Conservation (phyloP, 92 coral and sea anemone genomes). For the Phenganax subtilis region DNA sequence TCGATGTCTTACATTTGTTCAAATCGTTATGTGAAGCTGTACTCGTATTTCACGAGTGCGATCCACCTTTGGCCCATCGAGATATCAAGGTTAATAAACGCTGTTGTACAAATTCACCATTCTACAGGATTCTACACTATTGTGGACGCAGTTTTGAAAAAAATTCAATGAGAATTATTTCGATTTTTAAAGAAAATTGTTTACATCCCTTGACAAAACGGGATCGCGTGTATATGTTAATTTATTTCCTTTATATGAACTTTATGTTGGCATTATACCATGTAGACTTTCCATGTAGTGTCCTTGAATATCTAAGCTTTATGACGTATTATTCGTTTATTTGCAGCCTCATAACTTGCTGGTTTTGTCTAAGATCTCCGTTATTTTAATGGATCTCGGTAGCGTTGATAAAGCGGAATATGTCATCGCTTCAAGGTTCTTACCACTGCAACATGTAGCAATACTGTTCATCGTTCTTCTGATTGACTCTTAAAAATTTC, state of each 20-base stretch:
- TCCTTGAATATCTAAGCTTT: no score
- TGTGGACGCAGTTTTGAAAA: no score
- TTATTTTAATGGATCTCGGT: slow-evolving; percentile 93
- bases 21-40: slow-evolving; percentile 87
- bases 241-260: no score
- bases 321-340: not conserved
- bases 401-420: slow-evolving; percentile 83
- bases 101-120: not conserved
- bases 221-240: no score
- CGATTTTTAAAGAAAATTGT: no score
- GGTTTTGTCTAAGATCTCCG: slow-evolving; percentile 63
- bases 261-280: no score
- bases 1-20: slow-evolving; percentile 81
- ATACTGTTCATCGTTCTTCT: not conserved
- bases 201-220: no score
- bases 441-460: not conserved
- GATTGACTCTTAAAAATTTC: not conserved
- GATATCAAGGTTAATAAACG: slow-evolving; percentile 74
- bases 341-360: slow-evolving; percentile 88
- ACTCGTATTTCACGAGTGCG: slow-evolving; percentile 67
- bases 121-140: not conserved
- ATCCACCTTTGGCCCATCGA: slow-evolving; percentile 93
- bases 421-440: slow-evolving; percentile 70
- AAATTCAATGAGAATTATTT: no score
- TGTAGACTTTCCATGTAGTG: no score